A percentile compares a stretch with the other conserved stretches of the same genome.
phyloP scores from a whole-genome alignment of 2,888 invertebrate genomes.

The Villa cingulata region DNA sequence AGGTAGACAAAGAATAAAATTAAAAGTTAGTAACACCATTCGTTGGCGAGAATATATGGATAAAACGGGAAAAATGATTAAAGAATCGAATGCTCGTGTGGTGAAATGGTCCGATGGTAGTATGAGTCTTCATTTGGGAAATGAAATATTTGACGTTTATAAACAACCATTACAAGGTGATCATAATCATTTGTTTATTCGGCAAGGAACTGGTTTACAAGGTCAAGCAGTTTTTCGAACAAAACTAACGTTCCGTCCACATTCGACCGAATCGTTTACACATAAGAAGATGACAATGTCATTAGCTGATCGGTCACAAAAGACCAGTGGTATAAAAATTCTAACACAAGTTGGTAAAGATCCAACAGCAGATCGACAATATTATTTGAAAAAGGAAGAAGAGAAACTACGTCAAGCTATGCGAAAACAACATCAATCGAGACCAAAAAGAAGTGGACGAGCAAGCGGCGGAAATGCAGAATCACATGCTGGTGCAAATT shows the following conservation, averaged over 20 bases:
- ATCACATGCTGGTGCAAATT: slow-evolving; percentile 25
- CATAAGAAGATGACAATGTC: slow-evolving; percentile 98
- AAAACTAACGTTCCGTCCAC: slow-evolving; percentile 93
- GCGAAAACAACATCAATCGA: slow-evolving; percentile 43
- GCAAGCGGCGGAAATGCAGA: slow-evolving; percentile 30
- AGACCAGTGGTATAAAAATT: slow-evolving; percentile 90
- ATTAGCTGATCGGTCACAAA: slow-evolving; percentile 85
- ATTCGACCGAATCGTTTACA: slow-evolving; percentile 97
- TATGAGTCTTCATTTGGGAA: slow-evolving; percentile 90
- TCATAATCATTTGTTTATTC: slow-evolving; percentile 93
- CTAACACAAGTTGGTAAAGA: slow-evolving; percentile 66
- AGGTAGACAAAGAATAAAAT: slow-evolving; percentile 69
- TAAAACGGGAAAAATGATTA: slow-evolving; percentile 63
- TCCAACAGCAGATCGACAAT: slow-evolving; percentile 84
- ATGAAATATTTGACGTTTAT: slow-evolving; percentile 96
- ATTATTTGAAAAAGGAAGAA: slow-evolving; percentile 95
- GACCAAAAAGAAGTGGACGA: slow-evolving; percentile 39
- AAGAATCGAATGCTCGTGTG: slow-evolving; percentile 89
- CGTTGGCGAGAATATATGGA: slow-evolving; percentile 82
- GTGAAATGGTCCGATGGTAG: slow-evolving; percentile 98
- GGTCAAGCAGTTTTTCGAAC: slow-evolving; percentile 96
- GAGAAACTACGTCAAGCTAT: slow-evolving; percentile 84
- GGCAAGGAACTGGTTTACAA: slow-evolving; percentile 95
- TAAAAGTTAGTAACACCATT: slow-evolving; percentile 95
- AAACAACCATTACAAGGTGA: slow-evolving; percentile 88